These are phyloP conservation scores for Hyles vespertilio DNA, from an alignment of 1,140 invertebrate genomes.

Conservation along the genomic window DNA sequence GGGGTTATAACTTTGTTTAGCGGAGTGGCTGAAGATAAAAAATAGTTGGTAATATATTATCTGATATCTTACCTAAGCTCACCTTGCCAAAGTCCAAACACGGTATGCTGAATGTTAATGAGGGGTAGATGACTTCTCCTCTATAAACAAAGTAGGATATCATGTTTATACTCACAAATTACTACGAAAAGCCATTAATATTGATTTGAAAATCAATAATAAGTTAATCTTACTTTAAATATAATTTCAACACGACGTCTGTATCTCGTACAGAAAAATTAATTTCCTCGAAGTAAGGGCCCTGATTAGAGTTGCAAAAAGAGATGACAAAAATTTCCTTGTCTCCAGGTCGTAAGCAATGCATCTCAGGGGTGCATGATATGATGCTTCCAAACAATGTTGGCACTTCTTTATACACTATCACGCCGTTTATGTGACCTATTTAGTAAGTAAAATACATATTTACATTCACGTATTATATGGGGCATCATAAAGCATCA, in stretches of 20 bases:
- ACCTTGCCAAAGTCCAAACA: constrained; percentile 60
- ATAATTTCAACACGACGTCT: constrained; percentile 49
- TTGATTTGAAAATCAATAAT: too few relatives aligned
- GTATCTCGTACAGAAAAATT: constrained; percentile 58
- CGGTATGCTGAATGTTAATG: constrained; percentile 54
- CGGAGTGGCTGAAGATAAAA: too few relatives aligned
- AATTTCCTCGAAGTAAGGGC: constrained; percentile 66
- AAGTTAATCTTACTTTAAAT: constrained; percentile 51
- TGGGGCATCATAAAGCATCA: not conserved
- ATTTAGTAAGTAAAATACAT: constrained; percentile 8
- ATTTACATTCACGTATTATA: not conserved
- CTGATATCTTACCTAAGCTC: constrained; percentile 46
- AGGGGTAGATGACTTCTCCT: constrained; percentile 60
- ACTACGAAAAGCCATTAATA: too few relatives aligned
- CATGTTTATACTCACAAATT: too few relatives aligned
- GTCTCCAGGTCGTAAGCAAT: constrained; percentile 50
- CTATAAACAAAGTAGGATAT: constrained; percentile 31
- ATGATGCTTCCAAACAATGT: constrained; percentile 59
- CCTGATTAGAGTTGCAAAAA: constrained; percentile 62
- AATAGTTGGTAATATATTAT: not conserved
- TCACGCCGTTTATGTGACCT: constrained; percentile 65
- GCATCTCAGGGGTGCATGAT: constrained; percentile 40
- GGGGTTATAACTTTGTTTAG: too few relatives aligned
- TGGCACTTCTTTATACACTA: constrained; percentile 49
- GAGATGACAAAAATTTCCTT: constrained; percentile 54